Evolutionary conservation across 2,888 invertebrate species (phyloP), one percentile per base, ranked within the genome.

Genomic region (Plebejus melissa): DNA sequence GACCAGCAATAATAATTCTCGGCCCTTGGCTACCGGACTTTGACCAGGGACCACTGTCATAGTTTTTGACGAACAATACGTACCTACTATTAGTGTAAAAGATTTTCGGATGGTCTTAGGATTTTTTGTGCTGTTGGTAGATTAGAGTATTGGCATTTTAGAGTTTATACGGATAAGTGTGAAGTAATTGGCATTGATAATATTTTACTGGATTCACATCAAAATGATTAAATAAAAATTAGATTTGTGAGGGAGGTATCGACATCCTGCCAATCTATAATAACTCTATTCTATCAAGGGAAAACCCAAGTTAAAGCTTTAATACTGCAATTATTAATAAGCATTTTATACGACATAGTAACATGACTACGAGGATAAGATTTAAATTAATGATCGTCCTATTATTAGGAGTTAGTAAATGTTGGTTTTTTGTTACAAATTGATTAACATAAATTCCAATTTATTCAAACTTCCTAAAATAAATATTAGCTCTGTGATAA

Each of bases 1-100:
- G 91, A 87, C 88, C 88, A 90, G 90, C 89, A 90, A 90, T 90
- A 90, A 90, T 86, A 87, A 88, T 54, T 54, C 13, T 54, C 72
- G 54, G 41, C 72, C 54, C 72, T 54, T 54, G 85, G 86, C 88
- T 88, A 90, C 87, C 91, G 91, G 79, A 82, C 86, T 90, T 84
- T 91, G 91, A 89, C 91, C 92, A 88, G 91, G 91, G 86, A 87
- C 65, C 2, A 65, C 60, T 65, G 32, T 65, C 65, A 60, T 60
- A 60, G 28, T 65, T 65, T 36, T 13, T 65, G 13, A 32, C 22
- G 32, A 65, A 65, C 13, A 36, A 65, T 28, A 13, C 4, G 50
- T 9, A 41, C 41, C 11, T 5, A 65, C 2, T 65, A 13, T 65
- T 32, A 65, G 5, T 13, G 65, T 13, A 4, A 65, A 65, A 32